These are phyloP conservation scores for Callinectes sapidus DNA, from an alignment of 2,888 invertebrate species.

Conservation along the genomic window DNA sequence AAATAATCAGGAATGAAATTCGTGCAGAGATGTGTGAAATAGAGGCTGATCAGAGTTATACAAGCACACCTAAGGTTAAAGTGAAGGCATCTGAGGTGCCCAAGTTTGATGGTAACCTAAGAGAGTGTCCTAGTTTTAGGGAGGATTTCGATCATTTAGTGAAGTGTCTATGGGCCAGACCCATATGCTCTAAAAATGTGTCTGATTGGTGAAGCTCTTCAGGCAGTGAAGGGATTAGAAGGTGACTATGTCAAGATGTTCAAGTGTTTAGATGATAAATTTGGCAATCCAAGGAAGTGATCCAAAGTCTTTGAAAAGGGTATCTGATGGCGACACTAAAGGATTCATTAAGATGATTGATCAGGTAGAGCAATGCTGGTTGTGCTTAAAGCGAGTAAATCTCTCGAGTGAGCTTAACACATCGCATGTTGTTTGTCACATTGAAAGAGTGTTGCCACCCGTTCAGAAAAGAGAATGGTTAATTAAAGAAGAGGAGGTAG, in stretches of 20 bases:
- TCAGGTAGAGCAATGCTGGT: conserved; percentile 29
- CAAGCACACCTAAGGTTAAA: no score
- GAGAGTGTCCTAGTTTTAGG: conserved; percentile 15
- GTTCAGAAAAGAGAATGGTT: conserved; percentile 39
- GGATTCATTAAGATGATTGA: conserved; percentile 1
- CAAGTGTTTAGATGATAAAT: background rate
- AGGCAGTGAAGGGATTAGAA: background rate
- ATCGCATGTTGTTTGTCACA: background rate
- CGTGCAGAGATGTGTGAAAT: background rate
- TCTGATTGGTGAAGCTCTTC: background rate
- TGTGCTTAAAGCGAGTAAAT: conserved; percentile 2
- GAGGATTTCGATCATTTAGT: background rate
- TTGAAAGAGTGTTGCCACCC: background rate
- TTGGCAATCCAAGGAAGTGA: background rate
- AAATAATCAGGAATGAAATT: conserved; percentile 7
- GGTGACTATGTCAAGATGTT: background rate
- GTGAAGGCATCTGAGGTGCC: conserved; percentile 14
- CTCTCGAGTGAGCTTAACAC: conserved; percentile 7
- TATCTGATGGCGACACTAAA: conserved; percentile 40
- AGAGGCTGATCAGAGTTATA: no score
- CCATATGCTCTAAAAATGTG: conserved; percentile 12
- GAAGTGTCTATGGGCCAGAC: background rate
- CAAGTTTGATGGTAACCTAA: background rate
- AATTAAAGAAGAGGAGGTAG: background rate
- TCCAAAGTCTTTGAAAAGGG: background rate